Base-by-base conservation (phyloP, 2,888 invertebrate genomes). In the Smittia aterrima region DNA sequence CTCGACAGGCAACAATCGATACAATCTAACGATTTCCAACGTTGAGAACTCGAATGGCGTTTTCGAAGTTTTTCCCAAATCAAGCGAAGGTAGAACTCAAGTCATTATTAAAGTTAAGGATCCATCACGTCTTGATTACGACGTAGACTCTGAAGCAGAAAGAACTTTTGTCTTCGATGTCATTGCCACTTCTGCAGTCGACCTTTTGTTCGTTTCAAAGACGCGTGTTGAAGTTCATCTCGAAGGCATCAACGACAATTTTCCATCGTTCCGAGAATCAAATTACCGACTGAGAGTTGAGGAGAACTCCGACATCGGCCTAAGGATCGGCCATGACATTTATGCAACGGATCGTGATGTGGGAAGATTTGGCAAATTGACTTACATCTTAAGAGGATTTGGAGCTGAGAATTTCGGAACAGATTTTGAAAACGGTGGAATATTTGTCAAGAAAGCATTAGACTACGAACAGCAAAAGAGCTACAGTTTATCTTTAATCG, bases 391-490 rank as follows among this genome's bases (percentile, higher is more conserved):
- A 0, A 88, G 90, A 75, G 94, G 95, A 7, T 91, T 92, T 78
- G 92, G 92, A 0, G 89, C 91, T 0, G 90, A 92, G 77, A 87
- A 89, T 78, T 94, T 94, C 79, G 85, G 84, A 40, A 90, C 92
- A 0, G 87, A 93, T 78, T 83, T 85, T 0, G 83, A 81, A 53
- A 86, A 84, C 9, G 94, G 94, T 0, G 89, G 89, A 4, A 80
- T 94, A 7, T 89, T 85, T 75, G 87, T 93, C 0, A 85, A 85
- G 0, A 86, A 86, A 76, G 78, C 82, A 4, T 81, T 95, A 64
- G 93, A 95, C 79, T 92, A 92, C 79, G 95, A 95, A 80, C 87
- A 86, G 11, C 92, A 92, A 77, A 90, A 90, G 77, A 90, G 90
- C 75, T 95, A 91, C 77, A 92, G 92, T 75, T 81, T 95, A 75